Conservation (phyloP, 2,888 invertebrate species). For the Aproaerema taeniolella region DNA sequence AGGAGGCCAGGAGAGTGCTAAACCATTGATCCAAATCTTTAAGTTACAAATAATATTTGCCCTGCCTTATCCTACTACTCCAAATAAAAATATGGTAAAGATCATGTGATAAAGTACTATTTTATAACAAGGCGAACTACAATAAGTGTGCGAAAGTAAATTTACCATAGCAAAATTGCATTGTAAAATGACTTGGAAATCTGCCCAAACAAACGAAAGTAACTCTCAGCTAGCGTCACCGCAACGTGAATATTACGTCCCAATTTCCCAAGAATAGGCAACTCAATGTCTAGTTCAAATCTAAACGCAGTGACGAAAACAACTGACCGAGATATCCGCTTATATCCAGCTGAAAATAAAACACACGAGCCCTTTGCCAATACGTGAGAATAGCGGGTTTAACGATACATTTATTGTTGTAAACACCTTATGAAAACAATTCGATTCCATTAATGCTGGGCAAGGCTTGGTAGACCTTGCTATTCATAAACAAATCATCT, state of each 20-base stretch:
- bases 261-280: conserved; percentile 40
- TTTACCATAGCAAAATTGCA: too few species aligned
- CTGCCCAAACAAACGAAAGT: conserved; percentile 40
- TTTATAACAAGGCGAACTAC: too few species aligned
- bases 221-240: conserved; percentile 31
- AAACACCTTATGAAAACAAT: conserved; percentile 4
- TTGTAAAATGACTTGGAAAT: conserved; percentile 35
- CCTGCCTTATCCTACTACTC: too few species aligned
- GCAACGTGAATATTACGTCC: conserved; percentile 36
- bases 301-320: conserved; percentile 27
- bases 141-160: too few species aligned
- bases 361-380: conserved; percentile 18
- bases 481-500: background rate
- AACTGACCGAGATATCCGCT: conserved; percentile 28
- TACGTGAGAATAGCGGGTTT: conserved; percentile 17
- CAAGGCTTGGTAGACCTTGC: conserved; percentile 1
- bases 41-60: too few species aligned
- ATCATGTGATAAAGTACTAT: too few species aligned
- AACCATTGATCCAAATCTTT: too few species aligned
- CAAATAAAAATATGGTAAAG: too few species aligned
- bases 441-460: background rate
- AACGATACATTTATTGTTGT: conserved; percentile 19
- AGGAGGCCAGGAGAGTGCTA: too few species aligned
- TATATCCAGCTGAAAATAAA: conserved; percentile 28
- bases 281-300: conserved; percentile 67